These are phyloP conservation scores for Sphenodon punctatus DNA, from an alignment of 2,797 vertebrate genomes.

Conservation along the genomic window DNA sequence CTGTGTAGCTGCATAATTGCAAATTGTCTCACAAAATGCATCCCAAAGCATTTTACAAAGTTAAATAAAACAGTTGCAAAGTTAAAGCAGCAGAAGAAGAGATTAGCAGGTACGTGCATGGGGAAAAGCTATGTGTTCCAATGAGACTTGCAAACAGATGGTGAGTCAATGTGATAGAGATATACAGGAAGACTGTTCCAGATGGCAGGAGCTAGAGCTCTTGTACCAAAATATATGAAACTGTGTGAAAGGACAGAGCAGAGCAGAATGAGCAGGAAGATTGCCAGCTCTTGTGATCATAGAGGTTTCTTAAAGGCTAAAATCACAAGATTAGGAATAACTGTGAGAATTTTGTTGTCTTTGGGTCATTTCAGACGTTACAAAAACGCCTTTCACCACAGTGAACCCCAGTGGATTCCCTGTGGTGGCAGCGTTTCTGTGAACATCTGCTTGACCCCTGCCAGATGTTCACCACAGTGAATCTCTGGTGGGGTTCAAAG, in stretches of 20 bases:
- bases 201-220: neutral
- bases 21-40: neutral
- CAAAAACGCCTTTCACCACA: no score
- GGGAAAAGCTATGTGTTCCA: neutral
- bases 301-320: no score
- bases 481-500: no score
- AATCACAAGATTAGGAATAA: no score
- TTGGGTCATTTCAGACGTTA: no score
- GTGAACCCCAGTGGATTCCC: no score
- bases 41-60: neutral
- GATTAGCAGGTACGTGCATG: neutral
- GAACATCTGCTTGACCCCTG: no score
- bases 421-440: no score
- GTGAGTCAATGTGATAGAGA: slow-evolving; percentile 2
- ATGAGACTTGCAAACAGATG: slow-evolving; percentile 19
- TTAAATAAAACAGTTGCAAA: neutral
- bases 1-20: neutral
- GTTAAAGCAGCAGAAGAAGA: neutral
- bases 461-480: no score
- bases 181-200: neutral
- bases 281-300: no score
- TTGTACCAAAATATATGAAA: neutral
- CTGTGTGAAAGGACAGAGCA: neutral
- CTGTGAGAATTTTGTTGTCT: no score
- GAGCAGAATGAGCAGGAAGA: neutral